phyloP scores from a whole-genome alignment of 2,888 invertebrate species.

The Caenorhabditis sulstoni region DNA sequence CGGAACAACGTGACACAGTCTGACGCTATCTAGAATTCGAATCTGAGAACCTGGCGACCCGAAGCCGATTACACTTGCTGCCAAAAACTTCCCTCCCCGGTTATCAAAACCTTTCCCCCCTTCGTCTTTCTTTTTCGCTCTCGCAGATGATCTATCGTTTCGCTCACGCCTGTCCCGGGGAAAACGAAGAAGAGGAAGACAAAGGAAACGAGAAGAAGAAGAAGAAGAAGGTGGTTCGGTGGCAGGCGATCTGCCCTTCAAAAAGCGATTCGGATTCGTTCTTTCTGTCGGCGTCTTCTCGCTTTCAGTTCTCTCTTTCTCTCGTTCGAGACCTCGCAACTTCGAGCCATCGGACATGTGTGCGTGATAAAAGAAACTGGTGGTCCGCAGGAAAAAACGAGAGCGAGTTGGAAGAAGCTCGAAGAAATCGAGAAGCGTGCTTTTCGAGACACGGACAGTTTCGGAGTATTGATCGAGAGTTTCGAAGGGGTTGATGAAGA shows the following conservation, averaged over 20 bases:
- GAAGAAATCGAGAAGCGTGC: too few species aligned
- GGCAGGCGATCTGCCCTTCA: neutral
- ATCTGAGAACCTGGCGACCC: conserved; percentile 22
- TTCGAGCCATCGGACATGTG: too few species aligned
- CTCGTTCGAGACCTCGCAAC: conserved; percentile 1
- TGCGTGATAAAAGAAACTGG: too few species aligned
- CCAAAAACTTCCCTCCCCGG: neutral
- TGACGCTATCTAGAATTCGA: conserved; percentile 31
- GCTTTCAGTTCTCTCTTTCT: neutral
- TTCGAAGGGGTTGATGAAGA: too few species aligned
- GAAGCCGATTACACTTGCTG: conserved; percentile 5
- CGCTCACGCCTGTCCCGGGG: conserved; percentile 14
- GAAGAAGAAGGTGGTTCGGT: conserved; percentile 10
- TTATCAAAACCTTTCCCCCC: conserved; percentile 38
- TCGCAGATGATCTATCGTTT: conserved; percentile 37
- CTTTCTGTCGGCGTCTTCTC: neutral
- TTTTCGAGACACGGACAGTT: too few species aligned
- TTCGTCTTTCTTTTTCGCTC: conserved; percentile 14
- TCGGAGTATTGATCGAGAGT: too few species aligned
- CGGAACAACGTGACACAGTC: conserved; percentile 18
- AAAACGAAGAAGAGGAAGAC: conserved; percentile 6
- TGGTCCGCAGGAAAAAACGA: too few species aligned
- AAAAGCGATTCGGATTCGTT: conserved; percentile 11
- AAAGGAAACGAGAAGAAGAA: conserved; percentile 1
- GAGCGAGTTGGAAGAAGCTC: too few species aligned